A percentile compares a stretch with the other conserved stretches of the same genome.
phyloP scores from a whole-genome alignment of 2,113 vertebrate species.

The Chelonoidis abingdonii region DNA sequence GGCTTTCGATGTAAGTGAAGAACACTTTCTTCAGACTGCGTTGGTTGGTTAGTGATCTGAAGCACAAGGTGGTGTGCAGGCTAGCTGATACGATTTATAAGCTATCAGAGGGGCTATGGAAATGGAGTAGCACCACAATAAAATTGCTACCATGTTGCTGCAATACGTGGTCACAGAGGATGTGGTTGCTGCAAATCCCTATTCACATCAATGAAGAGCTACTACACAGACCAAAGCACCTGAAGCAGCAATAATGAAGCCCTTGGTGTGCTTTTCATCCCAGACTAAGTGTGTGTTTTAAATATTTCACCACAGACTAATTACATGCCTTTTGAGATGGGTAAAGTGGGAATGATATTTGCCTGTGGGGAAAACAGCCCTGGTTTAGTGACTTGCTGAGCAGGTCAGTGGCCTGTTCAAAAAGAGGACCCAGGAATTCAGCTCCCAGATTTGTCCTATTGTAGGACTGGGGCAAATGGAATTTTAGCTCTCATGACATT shows the following conservation, averaged over 20 bases:
- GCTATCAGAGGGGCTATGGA: no score
- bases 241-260: no score
- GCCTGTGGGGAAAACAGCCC: neutral
- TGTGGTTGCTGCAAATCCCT: no score
- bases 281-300: no score
- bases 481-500: neutral
- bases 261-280: no score
- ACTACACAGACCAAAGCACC: no score
- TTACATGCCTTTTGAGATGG: neutral
- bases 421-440: neutral
- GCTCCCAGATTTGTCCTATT: neutral
- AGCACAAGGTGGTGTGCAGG: neutral
- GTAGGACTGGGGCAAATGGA: neutral
- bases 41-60: neutral
- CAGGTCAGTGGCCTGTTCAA: neutral
- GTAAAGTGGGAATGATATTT: neutral
- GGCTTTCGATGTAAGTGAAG: neutral
- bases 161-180: no score
- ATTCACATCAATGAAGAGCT: no score
- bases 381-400: neutral
- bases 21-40: no score
- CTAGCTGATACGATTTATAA: neutral
- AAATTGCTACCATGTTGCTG: neutral
- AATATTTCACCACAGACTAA: neutral
- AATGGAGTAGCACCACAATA: neutral